Evolutionary conservation across 2,113 vertebrate species (phyloP).

Genomic region (Anser brachyrhynchus): DNA sequence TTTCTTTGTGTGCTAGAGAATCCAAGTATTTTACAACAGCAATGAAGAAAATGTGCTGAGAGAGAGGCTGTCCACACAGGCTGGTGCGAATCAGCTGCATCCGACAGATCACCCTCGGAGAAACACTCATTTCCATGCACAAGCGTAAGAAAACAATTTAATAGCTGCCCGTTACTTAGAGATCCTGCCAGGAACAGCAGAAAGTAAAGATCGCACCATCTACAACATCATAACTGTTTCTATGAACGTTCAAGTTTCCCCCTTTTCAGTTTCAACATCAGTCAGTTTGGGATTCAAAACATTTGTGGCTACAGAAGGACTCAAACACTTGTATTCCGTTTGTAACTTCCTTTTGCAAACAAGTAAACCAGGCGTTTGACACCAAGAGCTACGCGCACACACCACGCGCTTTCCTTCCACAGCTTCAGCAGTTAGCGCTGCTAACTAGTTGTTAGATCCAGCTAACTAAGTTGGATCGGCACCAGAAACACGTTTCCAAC

Average conservation of each 20-base stretch:
- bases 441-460: no score
- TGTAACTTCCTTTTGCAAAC: not conserved
- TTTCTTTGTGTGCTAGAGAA: not conserved
- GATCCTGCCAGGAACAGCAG: not conserved
- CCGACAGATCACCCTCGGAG: not conserved
- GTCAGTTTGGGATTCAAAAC: not conserved
- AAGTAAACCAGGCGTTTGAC: not conserved
- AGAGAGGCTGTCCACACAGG: not conserved
- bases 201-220: rapidly evolving
- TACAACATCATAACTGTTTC: not conserved
- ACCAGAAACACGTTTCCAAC: not conserved
- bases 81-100: not conserved
- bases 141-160: not conserved
- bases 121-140: not conserved
- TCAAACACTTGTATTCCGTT: not conserved
- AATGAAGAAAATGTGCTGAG: not conserved
- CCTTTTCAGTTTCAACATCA: not conserved
- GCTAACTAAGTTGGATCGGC: not conserved
- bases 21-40: not conserved
- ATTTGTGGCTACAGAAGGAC: not conserved
- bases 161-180: not conserved
- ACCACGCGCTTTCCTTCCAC: not conserved
- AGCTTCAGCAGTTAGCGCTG: not conserved
- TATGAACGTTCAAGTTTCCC: not conserved
- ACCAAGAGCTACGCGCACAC: not conserved